phyloP scores from a whole-genome alignment of 2,113 vertebrate species.

The Corvus cornix region DNA sequence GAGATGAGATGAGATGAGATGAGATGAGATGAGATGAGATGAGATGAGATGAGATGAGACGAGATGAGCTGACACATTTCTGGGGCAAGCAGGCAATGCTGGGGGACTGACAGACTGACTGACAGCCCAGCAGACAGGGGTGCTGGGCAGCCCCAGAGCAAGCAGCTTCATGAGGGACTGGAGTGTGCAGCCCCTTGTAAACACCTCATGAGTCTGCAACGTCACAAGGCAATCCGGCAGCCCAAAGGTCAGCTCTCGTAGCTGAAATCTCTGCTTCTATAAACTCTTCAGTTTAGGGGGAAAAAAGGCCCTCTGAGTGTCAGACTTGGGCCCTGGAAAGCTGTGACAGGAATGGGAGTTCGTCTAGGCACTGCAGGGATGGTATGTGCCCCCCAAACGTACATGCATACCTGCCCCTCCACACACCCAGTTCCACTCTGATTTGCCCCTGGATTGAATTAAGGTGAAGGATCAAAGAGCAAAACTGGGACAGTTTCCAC shows the following conservation, averaged over 20 bases:
- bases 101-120: not conserved
- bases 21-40: not conserved
- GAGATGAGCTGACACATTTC: not conserved
- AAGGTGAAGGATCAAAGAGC: slow-evolving; percentile 42
- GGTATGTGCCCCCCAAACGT: not conserved
- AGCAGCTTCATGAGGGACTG: not conserved
- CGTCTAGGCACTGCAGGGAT: fast-evolving
- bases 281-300: not conserved
- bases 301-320: not conserved
- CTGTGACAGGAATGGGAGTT: not conserved
- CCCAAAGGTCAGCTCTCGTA: not conserved
- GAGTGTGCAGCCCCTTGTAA: not conserved
- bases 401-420: not conserved
- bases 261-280: not conserved
- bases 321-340: not conserved
- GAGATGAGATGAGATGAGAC: not conserved
- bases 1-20: not conserved
- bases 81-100: not conserved
- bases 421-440: not conserved
- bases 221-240: not conserved
- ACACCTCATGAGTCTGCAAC: not conserved
- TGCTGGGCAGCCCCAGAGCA: not conserved
- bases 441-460: slow-evolving; percentile 27
- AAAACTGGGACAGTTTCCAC: not conserved
- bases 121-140: not conserved